A percentile compares a stretch with the other conserved stretches of the same genome.
phyloP scores from a whole-genome alignment of 2,888 invertebrate species.

The Drosophila nr. perissopoda region DNA sequence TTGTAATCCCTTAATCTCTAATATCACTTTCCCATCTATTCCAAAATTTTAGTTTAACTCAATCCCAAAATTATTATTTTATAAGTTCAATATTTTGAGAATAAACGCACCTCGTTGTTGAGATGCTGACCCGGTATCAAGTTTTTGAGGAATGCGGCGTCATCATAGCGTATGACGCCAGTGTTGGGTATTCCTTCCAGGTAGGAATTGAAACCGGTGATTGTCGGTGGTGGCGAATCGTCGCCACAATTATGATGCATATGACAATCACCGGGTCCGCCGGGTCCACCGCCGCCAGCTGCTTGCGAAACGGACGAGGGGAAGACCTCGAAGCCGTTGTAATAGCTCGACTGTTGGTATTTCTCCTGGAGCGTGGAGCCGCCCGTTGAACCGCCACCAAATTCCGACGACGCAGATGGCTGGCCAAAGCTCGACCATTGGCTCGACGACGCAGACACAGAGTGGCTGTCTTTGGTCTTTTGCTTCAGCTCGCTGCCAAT shows the following conservation, averaged over 20 bases:
- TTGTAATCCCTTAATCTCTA: not conserved
- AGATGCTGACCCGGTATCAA: slow-evolving; percentile 85
- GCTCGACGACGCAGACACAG: slow-evolving; percentile 46
- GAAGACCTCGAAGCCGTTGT: slow-evolving; percentile 84
- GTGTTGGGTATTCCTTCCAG: slow-evolving; percentile 84
- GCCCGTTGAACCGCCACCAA: slow-evolving; percentile 29
- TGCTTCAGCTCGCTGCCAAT: slow-evolving; percentile 85
- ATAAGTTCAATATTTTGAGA: not conserved
- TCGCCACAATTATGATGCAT: slow-evolving; percentile 84
- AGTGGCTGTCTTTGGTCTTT: slow-evolving; percentile 80
- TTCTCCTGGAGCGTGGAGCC: slow-evolving; percentile 78
- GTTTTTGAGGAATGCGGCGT: slow-evolving; percentile 84
- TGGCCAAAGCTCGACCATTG: slow-evolving; percentile 69
- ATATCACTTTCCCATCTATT: not conserved
- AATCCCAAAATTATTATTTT: not conserved
- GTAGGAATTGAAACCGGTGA: slow-evolving; percentile 84
- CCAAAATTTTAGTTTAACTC: not conserved
- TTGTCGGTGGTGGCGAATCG: slow-evolving; percentile 84
- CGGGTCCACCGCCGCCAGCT: slow-evolving; percentile 34
- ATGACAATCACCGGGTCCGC: slow-evolving; percentile 75
- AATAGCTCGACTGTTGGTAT: slow-evolving; percentile 83
- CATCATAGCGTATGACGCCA: slow-evolving; percentile 84
- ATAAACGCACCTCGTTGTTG: slow-evolving; percentile 83
- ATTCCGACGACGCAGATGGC: slow-evolving; percentile 37
- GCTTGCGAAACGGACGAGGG: slow-evolving; percentile 52